Evolutionary conservation across 2,113 vertebrate genomes (phyloP), one percentile per base, ranked within the genome.

Genomic region (Microcebus lehilahytsara): DNA sequence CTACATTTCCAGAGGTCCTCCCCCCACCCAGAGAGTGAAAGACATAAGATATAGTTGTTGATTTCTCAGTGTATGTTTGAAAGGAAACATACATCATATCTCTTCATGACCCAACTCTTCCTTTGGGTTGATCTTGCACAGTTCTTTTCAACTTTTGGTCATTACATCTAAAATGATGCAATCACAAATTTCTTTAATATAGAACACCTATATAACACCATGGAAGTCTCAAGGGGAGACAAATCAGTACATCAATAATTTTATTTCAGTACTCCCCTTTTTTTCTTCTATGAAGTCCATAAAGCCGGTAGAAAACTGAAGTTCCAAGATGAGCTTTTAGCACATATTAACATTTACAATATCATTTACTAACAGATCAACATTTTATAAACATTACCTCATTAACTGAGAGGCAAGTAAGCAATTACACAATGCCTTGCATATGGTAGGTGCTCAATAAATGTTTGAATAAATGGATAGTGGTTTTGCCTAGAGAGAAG

Each of bases 371-470:
- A 83, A 96, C 69, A 96, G 53, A 96, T 81, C 75, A 97, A 96
- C 93, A 95, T 95, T 97, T 97, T 93, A 93, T 96, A 96, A 96
- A 97, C 86, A 96, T 97, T 96, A 97, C 96, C 95, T 96, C 92
- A 96, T 89, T 77, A 97, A 97, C 51, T 92, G 90, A 97, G 95
- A 97, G 96, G 95, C 96, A 98, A 93, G 84, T 97, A 96, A 97
- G 97, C 90, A 97, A 98, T 95, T 97, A 97, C 69, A 96, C 90
- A 97, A 97, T 96, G 97, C 89, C 95, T 97, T 97, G 95, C 60
- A 95, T 97, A 96, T 51, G 96, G 92, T 23, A 97, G 96, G 95
- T 95, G 96, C 60, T 97, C 96, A 96, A 90, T 97, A 95, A 97
- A 96, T 96, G 86, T 97, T 58, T 97, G 96, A 97, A 93, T 96